Evolutionary conservation across 2,113 vertebrate species (phyloP).

Genomic region (Thunnus maccoyii): DNA sequence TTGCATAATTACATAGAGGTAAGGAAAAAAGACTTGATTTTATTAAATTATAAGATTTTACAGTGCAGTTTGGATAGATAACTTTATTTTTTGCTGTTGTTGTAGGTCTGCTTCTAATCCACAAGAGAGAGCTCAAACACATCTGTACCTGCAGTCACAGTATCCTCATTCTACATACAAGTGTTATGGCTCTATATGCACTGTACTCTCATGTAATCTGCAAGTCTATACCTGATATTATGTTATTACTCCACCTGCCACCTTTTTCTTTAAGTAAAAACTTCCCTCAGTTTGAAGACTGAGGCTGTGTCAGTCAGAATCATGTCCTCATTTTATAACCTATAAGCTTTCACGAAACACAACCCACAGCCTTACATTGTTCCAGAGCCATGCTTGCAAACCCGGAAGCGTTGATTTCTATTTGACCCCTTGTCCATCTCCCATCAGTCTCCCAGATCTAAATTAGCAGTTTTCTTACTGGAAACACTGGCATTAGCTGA

Average conservation of each 20-base stretch:
- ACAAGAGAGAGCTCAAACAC: slow-evolving; percentile 15
- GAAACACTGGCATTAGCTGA: neutral
- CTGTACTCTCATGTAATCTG: neutral
- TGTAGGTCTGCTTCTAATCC: neutral
- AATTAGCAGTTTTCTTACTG: neutral
- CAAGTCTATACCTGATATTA: no score
- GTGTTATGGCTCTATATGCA: no score
- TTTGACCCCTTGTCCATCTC: slow-evolving; percentile 14
- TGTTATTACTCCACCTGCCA: neutral
- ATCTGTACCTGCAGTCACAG: neutral
- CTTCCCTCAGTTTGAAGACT: neutral
- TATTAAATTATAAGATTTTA: no score
- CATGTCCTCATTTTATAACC: neutral
- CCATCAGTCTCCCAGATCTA: slow-evolving; percentile 1
- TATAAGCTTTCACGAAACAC: neutral
- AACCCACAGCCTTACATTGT: neutral
- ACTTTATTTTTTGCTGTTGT: neutral
- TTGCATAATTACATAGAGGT: no score
- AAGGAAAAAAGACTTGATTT: no score
- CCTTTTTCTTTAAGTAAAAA: neutral
- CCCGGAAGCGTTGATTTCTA: neutral
- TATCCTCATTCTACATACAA: no score
- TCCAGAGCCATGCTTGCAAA: neutral
- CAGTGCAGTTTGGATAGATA: no score
- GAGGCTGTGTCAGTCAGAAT: neutral